phyloP scores from a whole-genome alignment of 1,140 invertebrate genomes.

The Lerema accius region DNA sequence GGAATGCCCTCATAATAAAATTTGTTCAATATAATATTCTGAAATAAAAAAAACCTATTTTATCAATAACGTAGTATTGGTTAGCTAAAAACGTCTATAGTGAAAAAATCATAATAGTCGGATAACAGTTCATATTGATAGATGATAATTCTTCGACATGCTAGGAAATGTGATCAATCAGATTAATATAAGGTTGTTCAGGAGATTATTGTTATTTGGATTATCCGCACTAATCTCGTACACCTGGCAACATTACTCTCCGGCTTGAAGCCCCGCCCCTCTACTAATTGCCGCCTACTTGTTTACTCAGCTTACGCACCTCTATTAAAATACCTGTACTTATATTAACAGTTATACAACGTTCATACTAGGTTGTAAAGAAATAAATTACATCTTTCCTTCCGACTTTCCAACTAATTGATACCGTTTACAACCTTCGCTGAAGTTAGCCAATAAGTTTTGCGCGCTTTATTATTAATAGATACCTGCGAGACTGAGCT shows the following conservation, averaged over 20 bases:
- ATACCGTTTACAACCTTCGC: constrained; percentile 28
- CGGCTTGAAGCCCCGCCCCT: constrained; percentile 53
- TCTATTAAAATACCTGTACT: constrained; percentile 43
- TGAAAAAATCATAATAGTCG: too few relatives aligned
- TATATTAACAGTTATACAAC: constrained; percentile 37
- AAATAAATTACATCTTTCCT: constrained; percentile 32
- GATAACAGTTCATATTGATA: too few relatives aligned
- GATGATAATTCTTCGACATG: too few relatives aligned
- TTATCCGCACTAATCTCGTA: not conserved
- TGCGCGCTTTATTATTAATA: too few relatives aligned
- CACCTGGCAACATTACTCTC: constrained; percentile 16
- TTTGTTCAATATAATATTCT: too few relatives aligned
- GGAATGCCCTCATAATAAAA: too few relatives aligned
- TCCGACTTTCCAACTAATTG: constrained; percentile 30
- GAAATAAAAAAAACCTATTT: too few relatives aligned
- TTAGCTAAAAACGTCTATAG: too few relatives aligned
- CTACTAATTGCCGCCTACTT: constrained; percentile 70
- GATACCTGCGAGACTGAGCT: too few relatives aligned
- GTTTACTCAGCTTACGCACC: constrained; percentile 59
- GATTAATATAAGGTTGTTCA: too few relatives aligned
- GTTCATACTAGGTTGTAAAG: constrained; percentile 28
- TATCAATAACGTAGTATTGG: too few relatives aligned
- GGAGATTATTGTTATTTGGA: not conserved
- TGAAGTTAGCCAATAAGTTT: constrained; percentile 20
- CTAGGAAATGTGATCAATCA: not conserved